Evolutionary conservation across 2,888 invertebrate genomes (phyloP).

Genomic region (Coelinius sp.): DNA sequence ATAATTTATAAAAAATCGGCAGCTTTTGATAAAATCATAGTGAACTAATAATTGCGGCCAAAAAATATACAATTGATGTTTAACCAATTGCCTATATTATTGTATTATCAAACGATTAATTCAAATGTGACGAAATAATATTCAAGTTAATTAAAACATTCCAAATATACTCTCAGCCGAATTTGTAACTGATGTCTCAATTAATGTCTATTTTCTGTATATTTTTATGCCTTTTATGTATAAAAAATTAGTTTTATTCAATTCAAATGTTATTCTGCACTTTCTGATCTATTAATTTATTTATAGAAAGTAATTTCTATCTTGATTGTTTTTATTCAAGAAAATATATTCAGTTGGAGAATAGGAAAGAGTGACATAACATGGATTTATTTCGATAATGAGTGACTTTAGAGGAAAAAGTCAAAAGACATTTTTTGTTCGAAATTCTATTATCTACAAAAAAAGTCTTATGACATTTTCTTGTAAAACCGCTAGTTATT

Average conservation of each 20-base stretch:
- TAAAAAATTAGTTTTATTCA: background rate
- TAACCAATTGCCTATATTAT: background rate
- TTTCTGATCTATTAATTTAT: constrained; percentile 10
- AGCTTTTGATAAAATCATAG: constrained; percentile 5
- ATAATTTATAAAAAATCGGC: background rate
- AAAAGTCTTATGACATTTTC: too few relatives aligned
- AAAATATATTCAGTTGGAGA: too few relatives aligned
- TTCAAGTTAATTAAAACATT: background rate
- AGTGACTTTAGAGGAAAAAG: too few relatives aligned
- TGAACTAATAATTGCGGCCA: constrained; percentile 1
- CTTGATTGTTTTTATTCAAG: too few relatives aligned
- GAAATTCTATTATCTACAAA: too few relatives aligned
- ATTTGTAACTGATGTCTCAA: background rate
- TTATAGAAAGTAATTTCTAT: background rate
- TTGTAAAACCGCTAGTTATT: too few relatives aligned
- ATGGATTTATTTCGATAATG: too few relatives aligned
- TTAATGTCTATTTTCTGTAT: background rate
- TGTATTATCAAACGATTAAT: background rate
- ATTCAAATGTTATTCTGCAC: constrained; percentile 11
- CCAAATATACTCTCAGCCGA: background rate
- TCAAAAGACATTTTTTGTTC: too few relatives aligned
- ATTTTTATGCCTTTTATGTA: too few relatives aligned
- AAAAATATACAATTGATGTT: background rate
- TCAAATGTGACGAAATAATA: background rate
- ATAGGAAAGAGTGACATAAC: too few relatives aligned